Conservation (phyloP, 2,797 vertebrate genomes). For the Anguilla marmorata region DNA sequence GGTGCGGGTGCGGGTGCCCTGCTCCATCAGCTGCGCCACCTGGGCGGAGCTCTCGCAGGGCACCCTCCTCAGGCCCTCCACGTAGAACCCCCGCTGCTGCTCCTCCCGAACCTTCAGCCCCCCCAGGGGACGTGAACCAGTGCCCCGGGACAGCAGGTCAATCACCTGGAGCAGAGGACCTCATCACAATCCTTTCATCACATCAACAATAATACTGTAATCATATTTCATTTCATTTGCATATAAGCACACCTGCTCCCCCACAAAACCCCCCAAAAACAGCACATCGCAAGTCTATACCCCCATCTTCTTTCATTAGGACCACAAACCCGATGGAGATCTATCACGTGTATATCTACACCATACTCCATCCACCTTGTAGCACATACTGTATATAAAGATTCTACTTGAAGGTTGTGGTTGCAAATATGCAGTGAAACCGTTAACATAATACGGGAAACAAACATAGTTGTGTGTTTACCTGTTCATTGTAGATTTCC, state of each 20-base stretch:
- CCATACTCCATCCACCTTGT: no score
- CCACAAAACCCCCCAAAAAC: no score
- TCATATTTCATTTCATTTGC: neutral
- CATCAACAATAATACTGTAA: neutral
- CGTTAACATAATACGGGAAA: no score
- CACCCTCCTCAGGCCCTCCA: constrained; percentile 79
- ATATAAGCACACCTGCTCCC: no score
- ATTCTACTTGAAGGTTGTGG: no score
- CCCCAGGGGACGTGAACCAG: constrained; percentile 61
- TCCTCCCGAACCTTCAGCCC: constrained; percentile 83
- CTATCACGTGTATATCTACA: no score
- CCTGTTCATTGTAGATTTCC: constrained; percentile 90
- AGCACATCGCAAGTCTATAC: no score
- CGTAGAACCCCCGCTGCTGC: constrained; percentile 83
- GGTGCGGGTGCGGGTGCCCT: constrained; percentile 81
- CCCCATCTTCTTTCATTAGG: no score
- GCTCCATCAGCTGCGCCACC: constrained; percentile 84
- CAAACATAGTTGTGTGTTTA: constrained; percentile 50
- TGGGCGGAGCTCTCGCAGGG: constrained; percentile 77
- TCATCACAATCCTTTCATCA: neutral
- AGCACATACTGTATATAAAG: no score
- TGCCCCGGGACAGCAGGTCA: constrained; percentile 77
- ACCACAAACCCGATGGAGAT: no score
- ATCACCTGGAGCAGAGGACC: constrained; percentile 66
- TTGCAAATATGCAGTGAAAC: no score